phyloP scores from a whole-genome alignment of 1,140 invertebrate genomes.

The Heliconius melpomene region DNA sequence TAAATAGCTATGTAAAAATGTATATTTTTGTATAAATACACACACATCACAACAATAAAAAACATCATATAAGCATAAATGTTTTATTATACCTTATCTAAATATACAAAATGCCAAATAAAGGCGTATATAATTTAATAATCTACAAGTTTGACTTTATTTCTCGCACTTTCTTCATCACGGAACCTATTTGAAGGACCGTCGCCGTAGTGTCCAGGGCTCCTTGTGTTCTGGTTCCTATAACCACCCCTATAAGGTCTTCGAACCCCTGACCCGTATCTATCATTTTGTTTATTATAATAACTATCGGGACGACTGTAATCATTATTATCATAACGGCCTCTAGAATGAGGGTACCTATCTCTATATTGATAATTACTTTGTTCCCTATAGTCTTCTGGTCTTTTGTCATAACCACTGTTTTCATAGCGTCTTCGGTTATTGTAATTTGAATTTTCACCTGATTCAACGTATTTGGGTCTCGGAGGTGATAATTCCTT shows the following conservation, averaged over 20 bases:
- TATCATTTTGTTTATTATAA: constrained; percentile 50
- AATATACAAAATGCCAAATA: constrained; percentile 36
- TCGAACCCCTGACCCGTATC: constrained; percentile 38
- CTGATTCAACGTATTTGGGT: constrained; percentile 39
- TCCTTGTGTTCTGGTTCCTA: constrained; percentile 40
- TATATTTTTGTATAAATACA: constrained; percentile 20
- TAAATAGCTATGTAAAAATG: constrained; percentile 17
- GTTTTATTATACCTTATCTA: constrained; percentile 48
- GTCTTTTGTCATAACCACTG: constrained; percentile 18
- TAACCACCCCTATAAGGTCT: constrained; percentile 48
- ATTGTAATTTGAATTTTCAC: constrained; percentile 43
- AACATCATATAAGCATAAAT: constrained; percentile 27
- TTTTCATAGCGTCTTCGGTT: constrained; percentile 39
- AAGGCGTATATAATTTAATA: constrained; percentile 45
- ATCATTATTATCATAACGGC: constrained; percentile 45
- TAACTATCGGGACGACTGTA: constrained; percentile 41
- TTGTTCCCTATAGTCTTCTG: constrained; percentile 38
- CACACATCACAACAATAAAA: constrained; percentile 19
- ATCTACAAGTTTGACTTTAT: constrained; percentile 70
- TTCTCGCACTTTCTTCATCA: constrained; percentile 35
- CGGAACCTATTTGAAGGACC: constrained; percentile 26
- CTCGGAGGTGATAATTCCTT: constrained; percentile 44
- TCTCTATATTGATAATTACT: constrained; percentile 52
- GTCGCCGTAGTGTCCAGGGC: constrained; percentile 33
- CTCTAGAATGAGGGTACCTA: constrained; percentile 37